Evolutionary conservation across 2,888 invertebrate genomes (phyloP), one percentile per base, ranked within the genome.

Genomic region (Zygothrica quintamaculata): DNA sequence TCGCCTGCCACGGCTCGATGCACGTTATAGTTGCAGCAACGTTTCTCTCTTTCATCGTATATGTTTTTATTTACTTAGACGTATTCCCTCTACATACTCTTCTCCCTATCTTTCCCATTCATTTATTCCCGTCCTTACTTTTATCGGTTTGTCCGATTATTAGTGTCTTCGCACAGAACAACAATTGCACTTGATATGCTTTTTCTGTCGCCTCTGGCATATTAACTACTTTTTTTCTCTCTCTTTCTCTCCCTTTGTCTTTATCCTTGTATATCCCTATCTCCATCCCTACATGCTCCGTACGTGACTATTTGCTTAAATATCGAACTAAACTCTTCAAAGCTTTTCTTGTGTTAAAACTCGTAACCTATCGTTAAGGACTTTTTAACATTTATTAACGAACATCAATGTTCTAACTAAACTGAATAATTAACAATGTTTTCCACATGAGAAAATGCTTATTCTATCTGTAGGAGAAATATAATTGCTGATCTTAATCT

Each of bases 221-320:
- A 60, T 55, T 55, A 39, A 53, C 43, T 55, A 18, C 34, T 42
- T n/a, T 3, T 18, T 8, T 12, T 15, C 15, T 18, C 15, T 42
- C 8, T 16, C 16, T 1, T 29, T 1, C 11, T n/a, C 9, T n/a
- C 36, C 15, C 5, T 9, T n/a, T n/a, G n/a, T n/a, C 1, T 9
- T 3, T 22, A 22, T 5, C 29, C 4, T 9, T 22, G 18, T 8
- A n/a, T 7, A 5, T 18, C 22, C 22, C 46, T 25, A 1, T 7
- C 18, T 11, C 6, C 15, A 18, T 53, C 25, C 43, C 18, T 57
- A 29, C 39, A 36, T 46, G 58, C 25, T 18, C 51, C 1, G 59
- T 62, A 82, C 85, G 86, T 85, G 79, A 79, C 82, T 75, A 78
- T 85, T 74, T 46, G 60, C 52, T 48, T 78, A 64, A 74, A 50